A percentile compares a stretch with the other conserved stretches of the same genome.
Evolutionary conservation across 2,888 invertebrate genomes (phyloP).

Genomic region (Proisotoma minuta): DNA sequence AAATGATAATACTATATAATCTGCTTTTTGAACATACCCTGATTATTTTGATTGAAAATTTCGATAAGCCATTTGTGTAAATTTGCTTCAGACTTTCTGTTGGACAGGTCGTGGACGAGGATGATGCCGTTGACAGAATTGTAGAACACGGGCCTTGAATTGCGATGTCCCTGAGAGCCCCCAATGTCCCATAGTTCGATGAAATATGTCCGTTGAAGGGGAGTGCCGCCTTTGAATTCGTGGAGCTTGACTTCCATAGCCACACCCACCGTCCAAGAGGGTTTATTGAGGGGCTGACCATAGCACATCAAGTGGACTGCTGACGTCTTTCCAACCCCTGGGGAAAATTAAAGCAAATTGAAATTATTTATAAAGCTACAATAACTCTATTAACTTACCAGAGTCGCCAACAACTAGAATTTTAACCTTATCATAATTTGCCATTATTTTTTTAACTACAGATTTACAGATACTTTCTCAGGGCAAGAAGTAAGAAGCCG

Average conservation of each 20-base stretch:
- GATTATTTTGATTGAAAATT: slow-evolving; percentile 60
- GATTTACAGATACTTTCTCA: not conserved
- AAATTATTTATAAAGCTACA: slow-evolving; percentile 8
- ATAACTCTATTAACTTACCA: slow-evolving; percentile 55
- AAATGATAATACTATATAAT: too few species aligned
- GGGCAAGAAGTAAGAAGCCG: not conserved
- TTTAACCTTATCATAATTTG: slow-evolving; percentile 82
- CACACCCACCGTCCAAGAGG: slow-evolving; percentile 94
- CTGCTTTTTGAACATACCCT: not conserved
- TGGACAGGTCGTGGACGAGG: slow-evolving; percentile 92
- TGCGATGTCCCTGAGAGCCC: slow-evolving; percentile 86
- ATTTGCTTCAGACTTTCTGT: slow-evolving; percentile 91
- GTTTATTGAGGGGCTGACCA: slow-evolving; percentile 75
- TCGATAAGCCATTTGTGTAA: slow-evolving; percentile 89
- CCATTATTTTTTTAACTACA: slow-evolving; percentile 57
- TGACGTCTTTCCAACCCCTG: slow-evolving; percentile 95
- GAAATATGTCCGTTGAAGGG: slow-evolving; percentile 82
- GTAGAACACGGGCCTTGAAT: slow-evolving; percentile 90
- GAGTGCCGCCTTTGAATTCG: slow-evolving; percentile 89
- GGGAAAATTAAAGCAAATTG: slow-evolving; percentile 13
- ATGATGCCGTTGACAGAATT: slow-evolving; percentile 91
- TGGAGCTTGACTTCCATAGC: slow-evolving; percentile 93
- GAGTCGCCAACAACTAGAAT: slow-evolving; percentile 89
- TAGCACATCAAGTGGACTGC: slow-evolving; percentile 86
- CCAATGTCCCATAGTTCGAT: slow-evolving; percentile 97